These are phyloP conservation scores for Poecilia latipinna DNA, from an alignment of 2,113 vertebrate species.

Conservation along the genomic window DNA sequence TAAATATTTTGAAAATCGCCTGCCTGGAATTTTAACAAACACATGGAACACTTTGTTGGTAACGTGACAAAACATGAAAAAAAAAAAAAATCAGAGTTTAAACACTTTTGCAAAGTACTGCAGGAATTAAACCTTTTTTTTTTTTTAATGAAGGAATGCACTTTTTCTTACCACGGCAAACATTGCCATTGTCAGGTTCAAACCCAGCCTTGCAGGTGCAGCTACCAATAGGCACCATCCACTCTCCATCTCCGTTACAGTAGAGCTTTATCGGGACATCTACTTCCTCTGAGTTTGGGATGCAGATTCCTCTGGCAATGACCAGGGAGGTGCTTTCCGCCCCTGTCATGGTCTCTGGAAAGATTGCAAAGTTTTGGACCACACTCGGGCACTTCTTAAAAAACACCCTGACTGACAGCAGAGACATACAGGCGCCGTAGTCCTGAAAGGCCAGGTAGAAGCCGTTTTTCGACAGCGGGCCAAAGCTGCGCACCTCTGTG, in stretches of 20 bases:
- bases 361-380: constrained; percentile 97
- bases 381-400: constrained; percentile 98
- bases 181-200: constrained; percentile 92
- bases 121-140: not conserved
- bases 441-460: constrained; percentile 99
- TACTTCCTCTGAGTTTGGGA: constrained; percentile 95
- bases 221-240: constrained; percentile 98
- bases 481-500: constrained; percentile 96
- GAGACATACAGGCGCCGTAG: constrained; percentile 98
- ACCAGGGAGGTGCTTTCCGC: constrained; percentile 98
- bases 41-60: not conserved
- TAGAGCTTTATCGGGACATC: constrained; percentile 98
- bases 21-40: not conserved
- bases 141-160: not conserved
- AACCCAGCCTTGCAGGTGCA: constrained; percentile 98
- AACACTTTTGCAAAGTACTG: not conserved
- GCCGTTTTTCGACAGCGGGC: constrained; percentile 92
- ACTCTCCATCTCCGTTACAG: constrained; percentile 97
- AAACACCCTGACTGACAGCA: constrained; percentile 96
- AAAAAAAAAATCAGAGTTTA: not conserved
- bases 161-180: constrained; percentile 87
- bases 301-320: constrained; percentile 93
- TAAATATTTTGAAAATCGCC: not conserved
- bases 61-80: not conserved
- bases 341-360: constrained; percentile 97